phyloP scores from a whole-genome alignment of 2,888 invertebrate species.

The Tachina fera region DNA sequence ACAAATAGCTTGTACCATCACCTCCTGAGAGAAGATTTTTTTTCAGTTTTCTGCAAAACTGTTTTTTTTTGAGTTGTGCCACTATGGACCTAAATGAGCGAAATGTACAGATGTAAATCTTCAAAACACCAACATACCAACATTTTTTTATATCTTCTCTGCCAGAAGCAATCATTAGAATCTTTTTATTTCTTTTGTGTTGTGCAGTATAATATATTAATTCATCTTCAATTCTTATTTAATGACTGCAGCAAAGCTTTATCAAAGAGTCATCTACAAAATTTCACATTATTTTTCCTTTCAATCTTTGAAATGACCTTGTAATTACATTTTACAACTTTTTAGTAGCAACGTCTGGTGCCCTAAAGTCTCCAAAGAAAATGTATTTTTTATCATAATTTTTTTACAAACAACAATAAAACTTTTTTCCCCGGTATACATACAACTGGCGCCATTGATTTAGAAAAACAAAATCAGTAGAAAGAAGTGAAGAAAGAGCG shows the following conservation, averaged over 20 bases:
- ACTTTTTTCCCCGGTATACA: not conserved
- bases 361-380: slow-evolving; percentile 40
- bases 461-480: not conserved
- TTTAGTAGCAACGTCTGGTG: slow-evolving; percentile 27
- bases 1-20: no score
- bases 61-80: no score
- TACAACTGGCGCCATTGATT: slow-evolving; percentile 32
- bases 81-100: no score
- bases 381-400: not conserved
- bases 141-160: no score
- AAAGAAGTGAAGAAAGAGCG: not conserved
- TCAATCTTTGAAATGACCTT: slow-evolving; percentile 30
- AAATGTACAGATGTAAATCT: no score
- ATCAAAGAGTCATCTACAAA: slow-evolving; percentile 6
- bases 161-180: no score
- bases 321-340: not conserved
- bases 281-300: slow-evolving; percentile 24
- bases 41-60: no score
- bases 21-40: no score
- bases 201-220: not conserved
- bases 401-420: not conserved
- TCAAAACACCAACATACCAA: no score
- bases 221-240: not conserved
- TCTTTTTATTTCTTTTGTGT: no score
- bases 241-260: not conserved